phyloP scores from a whole-genome alignment of 2,797 vertebrate species.

The Cheirogaleus major region DNA sequence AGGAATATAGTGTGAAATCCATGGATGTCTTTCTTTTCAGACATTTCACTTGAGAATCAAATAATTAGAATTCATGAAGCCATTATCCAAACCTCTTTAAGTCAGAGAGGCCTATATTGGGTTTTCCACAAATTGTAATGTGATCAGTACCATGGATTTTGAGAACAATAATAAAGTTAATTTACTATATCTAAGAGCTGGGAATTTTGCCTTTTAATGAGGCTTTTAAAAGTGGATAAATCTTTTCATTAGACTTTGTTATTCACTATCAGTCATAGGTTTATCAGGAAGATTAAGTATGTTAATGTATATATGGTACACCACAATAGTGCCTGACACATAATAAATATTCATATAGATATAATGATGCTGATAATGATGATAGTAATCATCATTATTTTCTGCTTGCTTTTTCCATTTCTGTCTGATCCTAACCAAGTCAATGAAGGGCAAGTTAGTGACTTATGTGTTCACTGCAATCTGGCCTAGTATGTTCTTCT shows the following conservation, averaged over 20 bases:
- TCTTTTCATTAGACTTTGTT: neutral
- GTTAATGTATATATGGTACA: neutral
- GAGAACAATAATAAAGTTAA: neutral
- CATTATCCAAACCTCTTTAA: neutral
- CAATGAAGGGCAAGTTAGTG: neutral
- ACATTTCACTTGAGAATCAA: constrained; percentile 1
- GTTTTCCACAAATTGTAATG: neutral
- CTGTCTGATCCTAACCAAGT: neutral
- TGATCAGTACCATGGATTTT: neutral
- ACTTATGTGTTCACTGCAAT: too few relatives aligned
- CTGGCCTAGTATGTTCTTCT: neutral
- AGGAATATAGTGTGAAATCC: neutral
- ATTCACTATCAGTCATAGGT: neutral
- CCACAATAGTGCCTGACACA: neutral
- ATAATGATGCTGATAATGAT: neutral
- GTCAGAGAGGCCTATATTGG: neutral
- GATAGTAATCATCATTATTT: neutral
- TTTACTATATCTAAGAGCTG: neutral
- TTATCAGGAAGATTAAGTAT: neutral
- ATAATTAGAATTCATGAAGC: neutral
- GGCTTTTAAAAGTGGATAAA: neutral
- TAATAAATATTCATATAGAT: neutral
- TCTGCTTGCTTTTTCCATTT: neutral
- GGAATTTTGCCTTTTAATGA: neutral
- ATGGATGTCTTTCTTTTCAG: neutral